These are phyloP conservation scores for Leptosomus discolor DNA, from an alignment of 2,113 vertebrate genomes.

Conservation along the genomic window DNA sequence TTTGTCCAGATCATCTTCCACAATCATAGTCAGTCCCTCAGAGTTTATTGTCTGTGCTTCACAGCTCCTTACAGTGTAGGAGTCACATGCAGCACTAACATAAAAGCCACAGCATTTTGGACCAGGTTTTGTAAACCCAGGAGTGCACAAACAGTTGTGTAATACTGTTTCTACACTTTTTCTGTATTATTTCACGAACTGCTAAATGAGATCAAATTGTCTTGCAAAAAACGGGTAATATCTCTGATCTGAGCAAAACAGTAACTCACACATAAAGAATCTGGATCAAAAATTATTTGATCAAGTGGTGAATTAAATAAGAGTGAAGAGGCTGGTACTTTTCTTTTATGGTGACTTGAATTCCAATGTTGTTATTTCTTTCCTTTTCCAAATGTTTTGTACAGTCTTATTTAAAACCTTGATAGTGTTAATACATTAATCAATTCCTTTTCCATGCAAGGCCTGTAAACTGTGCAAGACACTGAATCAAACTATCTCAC, in stretches of 20 bases:
- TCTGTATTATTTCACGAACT: background rate
- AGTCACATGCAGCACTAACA: background rate
- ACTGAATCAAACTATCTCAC: background rate
- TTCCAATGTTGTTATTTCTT: background rate
- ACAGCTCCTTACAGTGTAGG: background rate
- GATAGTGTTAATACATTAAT: background rate
- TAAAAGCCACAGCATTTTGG: background rate
- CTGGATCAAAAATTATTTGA: background rate
- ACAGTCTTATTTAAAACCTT: background rate
- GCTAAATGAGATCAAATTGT: background rate
- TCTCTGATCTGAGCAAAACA: background rate
- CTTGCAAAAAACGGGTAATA: background rate
- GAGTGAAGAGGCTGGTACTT: background rate
- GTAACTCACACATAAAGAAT: background rate
- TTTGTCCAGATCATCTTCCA: background rate
- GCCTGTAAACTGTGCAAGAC: background rate
- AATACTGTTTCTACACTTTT: background rate
- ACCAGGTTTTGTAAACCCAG: background rate
- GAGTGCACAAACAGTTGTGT: background rate
- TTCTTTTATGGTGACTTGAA: background rate
- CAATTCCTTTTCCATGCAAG: background rate
- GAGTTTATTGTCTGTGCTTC: background rate
- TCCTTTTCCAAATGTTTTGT: background rate
- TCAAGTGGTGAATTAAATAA: background rate
- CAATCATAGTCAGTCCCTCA: background rate